Percentiles rank a stretch among this genome's conserved stretches.
phyloP scores from a whole-genome alignment of 2,888 invertebrate species.

The Watsonalla binaria region DNA sequence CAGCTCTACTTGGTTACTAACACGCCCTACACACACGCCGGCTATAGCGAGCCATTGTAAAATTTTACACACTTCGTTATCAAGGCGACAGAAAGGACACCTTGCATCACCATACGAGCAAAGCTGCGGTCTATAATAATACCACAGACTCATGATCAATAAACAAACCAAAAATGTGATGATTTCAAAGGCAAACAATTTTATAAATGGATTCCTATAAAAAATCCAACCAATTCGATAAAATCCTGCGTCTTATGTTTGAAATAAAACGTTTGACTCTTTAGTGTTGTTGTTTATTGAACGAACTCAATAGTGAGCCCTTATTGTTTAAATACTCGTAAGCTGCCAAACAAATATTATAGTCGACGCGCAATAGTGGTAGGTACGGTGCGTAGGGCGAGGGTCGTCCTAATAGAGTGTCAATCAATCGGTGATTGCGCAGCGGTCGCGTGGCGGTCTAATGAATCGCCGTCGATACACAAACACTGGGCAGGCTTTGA shows the following conservation, averaged over 20 bases:
- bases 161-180: too few relatives aligned
- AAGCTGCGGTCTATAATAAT: too few relatives aligned
- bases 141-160: too few relatives aligned
- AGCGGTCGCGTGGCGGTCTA: constrained; percentile 54
- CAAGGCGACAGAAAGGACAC: too few relatives aligned
- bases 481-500: constrained; percentile 20
- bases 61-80: too few relatives aligned
- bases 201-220: too few relatives aligned
- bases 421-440: constrained; percentile 41
- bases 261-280: background rate
- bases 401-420: constrained; percentile 15
- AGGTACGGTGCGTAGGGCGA: background rate
- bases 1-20: too few relatives aligned
- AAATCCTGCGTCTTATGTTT: constrained; percentile 11
- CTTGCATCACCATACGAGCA: too few relatives aligned
- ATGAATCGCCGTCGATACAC: constrained; percentile 52
- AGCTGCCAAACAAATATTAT: background rate
- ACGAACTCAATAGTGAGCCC: background rate
- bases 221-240: too few relatives aligned
- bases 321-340: background rate
- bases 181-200: too few relatives aligned
- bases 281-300: background rate
- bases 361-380: background rate
- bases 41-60: too few relatives aligned
- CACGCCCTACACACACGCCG: too few relatives aligned